phyloP scores from a whole-genome alignment of 2,113 vertebrate genomes.

The Brachypodius melanocephalos region DNA sequence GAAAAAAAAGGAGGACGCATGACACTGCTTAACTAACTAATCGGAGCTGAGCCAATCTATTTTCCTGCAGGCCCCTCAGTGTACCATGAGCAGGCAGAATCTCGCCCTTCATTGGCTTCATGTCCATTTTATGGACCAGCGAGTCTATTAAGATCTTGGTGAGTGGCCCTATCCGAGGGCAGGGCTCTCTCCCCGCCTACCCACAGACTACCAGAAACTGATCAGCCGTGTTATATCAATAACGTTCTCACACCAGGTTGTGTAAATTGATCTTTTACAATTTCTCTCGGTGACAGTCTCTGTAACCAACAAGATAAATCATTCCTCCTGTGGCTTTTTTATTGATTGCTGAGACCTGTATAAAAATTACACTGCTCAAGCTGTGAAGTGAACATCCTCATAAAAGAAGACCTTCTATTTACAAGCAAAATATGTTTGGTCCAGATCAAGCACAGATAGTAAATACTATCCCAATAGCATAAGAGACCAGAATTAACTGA shows the following conservation, averaged over 20 bases:
- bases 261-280: constrained; percentile 96
- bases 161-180: constrained; percentile 51
- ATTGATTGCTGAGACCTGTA: constrained; percentile 86
- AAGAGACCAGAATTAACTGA: constrained; percentile 58
- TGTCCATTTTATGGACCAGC: constrained; percentile 69
- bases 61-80: constrained; percentile 42
- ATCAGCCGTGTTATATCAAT: constrained; percentile 86
- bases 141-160: constrained; percentile 78
- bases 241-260: constrained; percentile 84
- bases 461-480: constrained; percentile 43
- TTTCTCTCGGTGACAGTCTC: constrained; percentile 89
- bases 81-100: neutral
- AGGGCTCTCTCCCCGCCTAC: constrained; percentile 39
- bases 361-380: constrained; percentile 81
- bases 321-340: constrained; percentile 84
- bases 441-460: constrained; percentile 68
- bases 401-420: constrained; percentile 82
- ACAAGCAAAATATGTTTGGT: constrained; percentile 75
- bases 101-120: constrained; percentile 70
- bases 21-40: constrained; percentile 71
- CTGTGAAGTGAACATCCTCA: constrained; percentile 79
- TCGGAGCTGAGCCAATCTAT: constrained; percentile 65
- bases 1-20: constrained; percentile 20
- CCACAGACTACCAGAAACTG: constrained; percentile 74
- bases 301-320: constrained; percentile 91